Conservation (phyloP, 2,113 vertebrate species). For the Tringa solitaria region DNA sequence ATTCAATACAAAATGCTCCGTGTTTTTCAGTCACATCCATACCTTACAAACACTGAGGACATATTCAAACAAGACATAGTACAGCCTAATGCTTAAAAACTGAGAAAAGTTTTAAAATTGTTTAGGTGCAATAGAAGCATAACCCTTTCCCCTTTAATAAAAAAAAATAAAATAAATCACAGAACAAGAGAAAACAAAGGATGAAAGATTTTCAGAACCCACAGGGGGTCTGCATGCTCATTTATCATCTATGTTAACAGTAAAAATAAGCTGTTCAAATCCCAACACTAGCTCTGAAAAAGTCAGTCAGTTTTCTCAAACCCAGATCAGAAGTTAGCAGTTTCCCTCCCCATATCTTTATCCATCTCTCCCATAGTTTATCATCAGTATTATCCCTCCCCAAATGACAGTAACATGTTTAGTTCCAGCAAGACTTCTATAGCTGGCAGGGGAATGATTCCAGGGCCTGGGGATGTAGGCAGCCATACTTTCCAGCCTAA, state of each 20-base stretch:
- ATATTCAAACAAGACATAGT: not conserved
- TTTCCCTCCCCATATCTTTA: not conserved
- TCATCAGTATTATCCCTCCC: not conserved
- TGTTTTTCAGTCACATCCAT: not conserved
- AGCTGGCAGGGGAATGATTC: not conserved
- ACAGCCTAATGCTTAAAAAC: not conserved
- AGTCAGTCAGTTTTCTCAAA: not conserved
- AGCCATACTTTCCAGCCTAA: not conserved
- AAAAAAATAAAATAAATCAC: not conserved
- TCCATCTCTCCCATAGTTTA: not conserved
- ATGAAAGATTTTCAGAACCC: slow-evolving; percentile 13
- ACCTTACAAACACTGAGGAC: not conserved
- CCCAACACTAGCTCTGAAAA: not conserved
- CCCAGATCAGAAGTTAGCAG: not conserved
- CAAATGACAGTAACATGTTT: not conserved
- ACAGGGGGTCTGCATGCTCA: not conserved
- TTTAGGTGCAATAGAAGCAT: not conserved
- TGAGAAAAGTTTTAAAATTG: not conserved
- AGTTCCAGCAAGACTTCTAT: not conserved
- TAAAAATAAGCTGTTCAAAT: not conserved
- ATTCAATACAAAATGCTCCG: not conserved
- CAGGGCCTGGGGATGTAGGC: not conserved
- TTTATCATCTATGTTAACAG: slow-evolving; percentile 3
- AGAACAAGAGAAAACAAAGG: not conserved
- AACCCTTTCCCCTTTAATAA: not conserved